Evolutionary conservation across 2,797 vertebrate species (phyloP).

Genomic region (Micropoecilia bifurca): DNA sequence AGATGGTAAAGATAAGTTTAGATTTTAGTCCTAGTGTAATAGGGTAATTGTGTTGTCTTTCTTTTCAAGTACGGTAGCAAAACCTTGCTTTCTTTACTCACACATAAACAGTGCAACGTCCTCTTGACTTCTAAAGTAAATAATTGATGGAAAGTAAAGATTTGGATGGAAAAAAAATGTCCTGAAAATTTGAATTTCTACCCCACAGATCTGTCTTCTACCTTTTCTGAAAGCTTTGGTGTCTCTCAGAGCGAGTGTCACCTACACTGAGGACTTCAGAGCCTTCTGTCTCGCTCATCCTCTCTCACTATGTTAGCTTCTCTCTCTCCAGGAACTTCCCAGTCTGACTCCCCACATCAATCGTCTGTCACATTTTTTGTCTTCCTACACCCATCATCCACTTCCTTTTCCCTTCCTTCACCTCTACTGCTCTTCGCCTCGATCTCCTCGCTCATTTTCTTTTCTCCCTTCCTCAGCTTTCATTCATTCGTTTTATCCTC

Average conservation of each 20-base stretch:
- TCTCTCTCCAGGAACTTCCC: constrained; percentile 6
- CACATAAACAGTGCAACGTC: background rate
- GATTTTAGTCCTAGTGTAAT: background rate
- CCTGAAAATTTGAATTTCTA: background rate
- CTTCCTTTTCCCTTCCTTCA: background rate
- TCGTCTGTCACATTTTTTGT: background rate
- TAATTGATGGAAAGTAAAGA: background rate
- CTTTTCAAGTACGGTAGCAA: background rate
- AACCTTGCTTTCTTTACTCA: background rate
- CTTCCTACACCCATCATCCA: background rate
- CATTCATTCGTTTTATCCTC: background rate
- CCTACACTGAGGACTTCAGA: constrained; percentile 7
- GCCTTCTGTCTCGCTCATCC: background rate
- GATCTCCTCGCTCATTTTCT: background rate
- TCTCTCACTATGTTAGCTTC: background rate
- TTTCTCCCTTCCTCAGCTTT: background rate
- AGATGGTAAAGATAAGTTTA: background rate
- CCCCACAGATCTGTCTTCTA: background rate
- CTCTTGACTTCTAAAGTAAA: background rate
- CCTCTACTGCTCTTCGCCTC: background rate
- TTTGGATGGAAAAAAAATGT: background rate
- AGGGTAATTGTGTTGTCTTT: background rate
- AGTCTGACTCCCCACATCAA: constrained; percentile 13
- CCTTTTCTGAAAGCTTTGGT: background rate
- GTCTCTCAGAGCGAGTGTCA: constrained; percentile 13